phyloP scores from a whole-genome alignment of 2,888 invertebrate species.

The Cybosia mesomella region DNA sequence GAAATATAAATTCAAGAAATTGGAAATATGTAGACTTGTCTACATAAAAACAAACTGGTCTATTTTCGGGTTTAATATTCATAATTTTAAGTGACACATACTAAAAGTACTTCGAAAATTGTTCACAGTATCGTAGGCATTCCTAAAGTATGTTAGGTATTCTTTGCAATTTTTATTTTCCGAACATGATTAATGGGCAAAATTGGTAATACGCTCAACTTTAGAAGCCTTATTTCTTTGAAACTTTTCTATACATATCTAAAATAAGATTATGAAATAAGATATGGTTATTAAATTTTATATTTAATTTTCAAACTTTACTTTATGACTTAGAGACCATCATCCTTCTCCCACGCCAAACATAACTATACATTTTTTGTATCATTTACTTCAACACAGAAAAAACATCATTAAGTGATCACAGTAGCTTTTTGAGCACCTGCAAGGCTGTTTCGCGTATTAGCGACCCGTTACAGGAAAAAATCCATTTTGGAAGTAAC shows the following conservation, averaged over 20 bases:
- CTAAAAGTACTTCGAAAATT: background rate
- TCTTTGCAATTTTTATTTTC: constrained; percentile 30
- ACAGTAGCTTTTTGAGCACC: no score
- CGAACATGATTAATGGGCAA: constrained; percentile 53
- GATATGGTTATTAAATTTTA: background rate
- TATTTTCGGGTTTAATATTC: background rate
- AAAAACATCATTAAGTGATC: no score
- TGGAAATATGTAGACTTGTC: constrained; percentile 18
- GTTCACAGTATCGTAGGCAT: background rate
- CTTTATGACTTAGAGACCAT: background rate
- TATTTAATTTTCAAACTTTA: background rate
- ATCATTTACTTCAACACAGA: background rate
- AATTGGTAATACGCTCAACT: constrained; percentile 45
- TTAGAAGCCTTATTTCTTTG: constrained; percentile 52
- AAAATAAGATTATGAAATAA: constrained; percentile 9
- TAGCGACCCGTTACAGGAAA: no score
- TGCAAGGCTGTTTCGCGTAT: no score
- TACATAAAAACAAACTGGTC: background rate
- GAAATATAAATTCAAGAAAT: background rate
- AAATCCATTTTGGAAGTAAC: no score
- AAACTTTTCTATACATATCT: constrained; percentile 28
- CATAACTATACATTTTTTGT: background rate
- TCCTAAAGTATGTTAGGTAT: background rate
- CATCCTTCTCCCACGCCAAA: background rate
- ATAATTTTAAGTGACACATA: background rate